A percentile compares a stretch with the other conserved stretches of the same genome.
Conservation (phyloP, 2,888 invertebrate genomes). For the Drosophila sordidula region DNA sequence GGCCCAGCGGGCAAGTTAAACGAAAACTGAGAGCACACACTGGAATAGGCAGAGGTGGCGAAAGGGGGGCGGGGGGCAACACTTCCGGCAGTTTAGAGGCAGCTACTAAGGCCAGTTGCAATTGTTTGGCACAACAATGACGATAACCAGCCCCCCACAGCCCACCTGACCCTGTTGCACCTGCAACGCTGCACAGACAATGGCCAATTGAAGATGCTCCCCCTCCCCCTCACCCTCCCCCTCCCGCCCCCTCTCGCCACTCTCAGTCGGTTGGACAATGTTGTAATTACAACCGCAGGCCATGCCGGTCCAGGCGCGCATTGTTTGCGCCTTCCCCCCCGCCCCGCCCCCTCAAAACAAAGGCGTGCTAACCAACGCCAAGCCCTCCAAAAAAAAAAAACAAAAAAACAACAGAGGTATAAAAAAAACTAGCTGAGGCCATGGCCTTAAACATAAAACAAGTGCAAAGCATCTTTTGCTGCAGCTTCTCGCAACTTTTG, state of each 20-base stretch:
- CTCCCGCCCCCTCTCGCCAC: not conserved
- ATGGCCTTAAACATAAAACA: constrained; percentile 59
- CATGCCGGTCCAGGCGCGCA: constrained; percentile 27
- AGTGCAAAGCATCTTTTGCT: constrained; percentile 12
- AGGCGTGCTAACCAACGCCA: not conserved
- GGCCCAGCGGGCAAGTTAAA: constrained; percentile 28
- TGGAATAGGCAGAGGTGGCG: not conserved
- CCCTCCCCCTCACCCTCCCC: not conserved
- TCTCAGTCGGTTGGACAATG: constrained; percentile 41
- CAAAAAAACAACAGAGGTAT: not conserved
- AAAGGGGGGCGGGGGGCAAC: constrained; percentile 12
- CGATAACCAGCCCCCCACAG: not conserved
- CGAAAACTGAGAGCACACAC: constrained; percentile 22
- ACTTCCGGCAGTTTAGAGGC: constrained; percentile 71
- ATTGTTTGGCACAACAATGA: constrained; percentile 66
- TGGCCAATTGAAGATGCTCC: constrained; percentile 67
- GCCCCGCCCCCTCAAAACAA: not conserved
- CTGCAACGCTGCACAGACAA: constrained; percentile 61
- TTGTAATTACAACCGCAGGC: constrained; percentile 71
- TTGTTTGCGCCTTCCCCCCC: constrained; percentile 35
- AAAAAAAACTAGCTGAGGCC: constrained; percentile 27
- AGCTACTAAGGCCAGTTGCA: constrained; percentile 52
- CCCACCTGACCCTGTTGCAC: constrained; percentile 36
- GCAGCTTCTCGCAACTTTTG: constrained; percentile 9
- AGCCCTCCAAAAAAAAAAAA: not conserved